phyloP scores from a whole-genome alignment of 2,797 vertebrate genomes.

The Halcyon badia region DNA sequence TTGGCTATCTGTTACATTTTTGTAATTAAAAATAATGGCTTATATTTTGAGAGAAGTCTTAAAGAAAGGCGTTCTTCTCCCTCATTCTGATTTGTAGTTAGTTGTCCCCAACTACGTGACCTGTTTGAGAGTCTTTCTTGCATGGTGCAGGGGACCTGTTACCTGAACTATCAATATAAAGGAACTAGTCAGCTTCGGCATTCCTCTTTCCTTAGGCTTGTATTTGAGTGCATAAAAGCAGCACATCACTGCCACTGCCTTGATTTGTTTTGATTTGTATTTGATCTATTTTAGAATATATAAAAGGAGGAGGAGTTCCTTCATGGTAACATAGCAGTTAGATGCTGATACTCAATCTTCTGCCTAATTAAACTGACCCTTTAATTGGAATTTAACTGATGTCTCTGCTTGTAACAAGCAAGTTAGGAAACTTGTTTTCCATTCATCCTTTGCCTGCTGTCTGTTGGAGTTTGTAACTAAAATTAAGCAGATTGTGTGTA shows the following conservation, averaged over 20 bases:
- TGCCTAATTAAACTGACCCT: background rate
- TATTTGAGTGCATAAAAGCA: background rate
- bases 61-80: background rate
- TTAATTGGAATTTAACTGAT: background rate
- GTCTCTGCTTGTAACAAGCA: background rate
- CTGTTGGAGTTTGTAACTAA: background rate
- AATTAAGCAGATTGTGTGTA: background rate
- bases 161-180: background rate
- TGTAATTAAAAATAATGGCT: fast-evolving
- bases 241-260: fast-evolving
- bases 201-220: background rate
- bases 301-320: background rate
- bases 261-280: background rate
- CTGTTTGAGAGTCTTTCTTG: background rate
- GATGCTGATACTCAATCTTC: background rate
- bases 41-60: background rate
- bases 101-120: fast-evolving
- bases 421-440: background rate
- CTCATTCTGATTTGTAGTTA: background rate
- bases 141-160: fast-evolving
- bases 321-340: background rate
- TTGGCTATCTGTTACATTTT: background rate
- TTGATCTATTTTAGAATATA: background rate
- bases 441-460: background rate
- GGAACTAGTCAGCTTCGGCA: background rate